These are phyloP conservation scores for Elephantulus edwardii DNA, from an alignment of 2,113 vertebrate species.

Conservation along the genomic window DNA sequence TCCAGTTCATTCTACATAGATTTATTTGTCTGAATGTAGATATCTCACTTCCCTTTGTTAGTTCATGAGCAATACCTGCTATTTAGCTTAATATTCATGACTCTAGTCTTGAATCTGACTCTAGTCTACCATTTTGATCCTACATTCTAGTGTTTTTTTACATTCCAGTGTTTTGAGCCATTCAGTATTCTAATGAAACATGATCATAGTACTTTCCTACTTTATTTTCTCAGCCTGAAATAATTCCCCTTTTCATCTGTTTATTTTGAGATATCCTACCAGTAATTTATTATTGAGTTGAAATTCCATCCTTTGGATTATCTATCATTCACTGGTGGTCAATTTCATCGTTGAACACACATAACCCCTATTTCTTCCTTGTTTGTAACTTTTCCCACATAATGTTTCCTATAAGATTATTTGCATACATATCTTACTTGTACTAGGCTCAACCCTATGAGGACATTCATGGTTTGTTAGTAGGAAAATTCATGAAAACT, in stretches of 20 bases:
- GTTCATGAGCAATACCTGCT: neutral
- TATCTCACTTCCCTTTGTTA: neutral
- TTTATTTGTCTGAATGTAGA: constrained; percentile 25
- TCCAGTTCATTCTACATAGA: neutral
- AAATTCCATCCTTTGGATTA: neutral
- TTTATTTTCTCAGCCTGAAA: neutral
- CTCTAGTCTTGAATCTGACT: neutral
- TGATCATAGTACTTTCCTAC: neutral
- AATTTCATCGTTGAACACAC: neutral
- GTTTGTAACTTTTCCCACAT: neutral
- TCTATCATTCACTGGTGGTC: neutral
- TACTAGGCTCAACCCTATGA: neutral
- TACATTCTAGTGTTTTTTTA: neutral
- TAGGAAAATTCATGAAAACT: neutral
- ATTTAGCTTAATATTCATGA: constrained; percentile 7
- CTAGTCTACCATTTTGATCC: neutral
- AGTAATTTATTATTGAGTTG: constrained; percentile 31
- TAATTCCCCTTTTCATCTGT: neutral
- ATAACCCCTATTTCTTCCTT: neutral
- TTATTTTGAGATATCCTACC: neutral
- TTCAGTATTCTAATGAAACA: constrained; percentile 12
- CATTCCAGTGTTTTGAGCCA: neutral
- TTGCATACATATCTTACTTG: constrained; percentile 14
- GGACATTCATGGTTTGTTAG: neutral
- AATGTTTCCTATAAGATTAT: neutral